Conservation (phyloP, 2,113 vertebrate genomes). For the Ceuthmochares aereus region DNA sequence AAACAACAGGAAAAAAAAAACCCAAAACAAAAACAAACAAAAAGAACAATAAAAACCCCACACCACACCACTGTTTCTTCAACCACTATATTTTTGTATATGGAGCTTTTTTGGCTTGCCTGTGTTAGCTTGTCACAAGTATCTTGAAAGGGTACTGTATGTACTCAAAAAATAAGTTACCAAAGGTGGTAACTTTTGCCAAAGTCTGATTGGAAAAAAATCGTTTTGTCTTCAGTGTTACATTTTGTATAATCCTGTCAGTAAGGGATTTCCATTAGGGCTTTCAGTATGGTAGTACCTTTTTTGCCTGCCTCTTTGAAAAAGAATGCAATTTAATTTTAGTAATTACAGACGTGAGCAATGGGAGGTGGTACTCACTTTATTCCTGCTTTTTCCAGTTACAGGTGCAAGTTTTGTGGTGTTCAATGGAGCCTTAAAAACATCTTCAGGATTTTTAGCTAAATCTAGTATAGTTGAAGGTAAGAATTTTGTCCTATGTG, state of each 20-base stretch:
- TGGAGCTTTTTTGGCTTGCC: neutral
- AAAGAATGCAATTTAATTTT: neutral
- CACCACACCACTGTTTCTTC: neutral
- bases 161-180: neutral
- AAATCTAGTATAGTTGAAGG: conserved; percentile 97
- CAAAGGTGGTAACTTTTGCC: neutral
- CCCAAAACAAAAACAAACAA: too few species aligned
- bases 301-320: neutral
- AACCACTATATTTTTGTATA: neutral
- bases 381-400: conserved; percentile 74
- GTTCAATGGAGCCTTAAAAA: conserved; percentile 93
- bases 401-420: conserved; percentile 97
- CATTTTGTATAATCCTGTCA: neutral
- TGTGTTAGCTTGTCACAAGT: neutral
- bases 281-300: neutral
- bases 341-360: neutral
- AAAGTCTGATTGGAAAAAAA: neutral
- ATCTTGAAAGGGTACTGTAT: neutral
- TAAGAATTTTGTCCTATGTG: conserved; percentile 56
- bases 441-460: conserved; percentile 92
- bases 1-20: too few species aligned
- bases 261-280: neutral
- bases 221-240: neutral
- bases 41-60: too few species aligned
- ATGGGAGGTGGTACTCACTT: neutral